phyloP scores from a whole-genome alignment of 1,140 invertebrate species.

The Zaprionus africanus region DNA sequence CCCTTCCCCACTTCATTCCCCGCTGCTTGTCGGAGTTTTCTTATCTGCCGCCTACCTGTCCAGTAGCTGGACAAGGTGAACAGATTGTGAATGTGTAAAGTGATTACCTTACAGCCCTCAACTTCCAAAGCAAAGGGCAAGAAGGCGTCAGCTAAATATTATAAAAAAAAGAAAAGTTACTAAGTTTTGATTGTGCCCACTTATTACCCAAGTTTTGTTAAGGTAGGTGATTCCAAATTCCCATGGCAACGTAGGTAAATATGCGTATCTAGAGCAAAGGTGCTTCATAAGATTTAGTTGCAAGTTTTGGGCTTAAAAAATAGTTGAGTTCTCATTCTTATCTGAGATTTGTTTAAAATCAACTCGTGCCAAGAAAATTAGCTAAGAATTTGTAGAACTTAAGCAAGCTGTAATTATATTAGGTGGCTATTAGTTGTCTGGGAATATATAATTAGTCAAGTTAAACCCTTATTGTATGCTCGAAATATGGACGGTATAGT shows the following conservation, averaged over 20 bases:
- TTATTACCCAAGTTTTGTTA: not conserved
- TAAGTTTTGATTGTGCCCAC: not conserved
- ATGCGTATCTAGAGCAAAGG: not conserved
- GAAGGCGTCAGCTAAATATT: not conserved
- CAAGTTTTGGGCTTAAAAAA: not conserved
- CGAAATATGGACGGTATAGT: too few species aligned
- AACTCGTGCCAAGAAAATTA: too few species aligned
- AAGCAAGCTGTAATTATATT: too few species aligned
- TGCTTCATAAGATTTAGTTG: not conserved
- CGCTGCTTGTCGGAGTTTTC: not conserved
- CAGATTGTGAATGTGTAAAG: conserved; percentile 10
- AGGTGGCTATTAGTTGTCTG: too few species aligned
- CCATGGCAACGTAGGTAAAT: not conserved
- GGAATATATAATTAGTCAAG: too few species aligned
- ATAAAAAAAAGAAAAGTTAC: not conserved
- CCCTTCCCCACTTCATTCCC: not conserved
- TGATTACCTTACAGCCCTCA: conserved; percentile 13
- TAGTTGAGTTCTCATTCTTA: not conserved
- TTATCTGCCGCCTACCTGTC: conserved; percentile 9
- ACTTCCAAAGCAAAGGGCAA: conserved; percentile 25
- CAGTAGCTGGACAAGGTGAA: conserved; percentile 24
- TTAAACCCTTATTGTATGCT: too few species aligned
- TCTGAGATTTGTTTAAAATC: not conserved
- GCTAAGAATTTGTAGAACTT: too few species aligned
- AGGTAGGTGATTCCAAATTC: not conserved